phyloP scores from a whole-genome alignment of 2,113 vertebrate genomes.

The Penelope pileata region DNA sequence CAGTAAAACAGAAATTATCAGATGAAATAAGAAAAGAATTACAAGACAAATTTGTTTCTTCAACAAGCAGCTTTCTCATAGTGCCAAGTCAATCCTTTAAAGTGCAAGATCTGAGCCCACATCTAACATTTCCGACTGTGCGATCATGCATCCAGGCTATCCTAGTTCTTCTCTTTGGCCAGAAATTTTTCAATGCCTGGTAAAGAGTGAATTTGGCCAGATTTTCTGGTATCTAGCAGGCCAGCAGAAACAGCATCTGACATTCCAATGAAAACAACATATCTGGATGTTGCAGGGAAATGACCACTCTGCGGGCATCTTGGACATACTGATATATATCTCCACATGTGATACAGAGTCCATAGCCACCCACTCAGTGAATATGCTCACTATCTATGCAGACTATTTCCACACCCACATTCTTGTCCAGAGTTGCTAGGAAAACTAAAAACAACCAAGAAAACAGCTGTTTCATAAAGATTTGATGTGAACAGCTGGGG shows the following conservation, averaged over 20 bases:
- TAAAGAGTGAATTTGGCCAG: background rate
- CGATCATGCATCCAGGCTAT: background rate
- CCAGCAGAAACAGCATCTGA: background rate
- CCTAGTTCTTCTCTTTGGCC: background rate
- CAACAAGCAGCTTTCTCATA: background rate
- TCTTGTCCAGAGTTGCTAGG: background rate
- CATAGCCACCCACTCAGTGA: background rate
- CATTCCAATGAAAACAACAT: conserved; percentile 2
- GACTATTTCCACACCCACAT: background rate
- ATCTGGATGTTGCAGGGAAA: background rate
- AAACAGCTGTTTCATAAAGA: background rate
- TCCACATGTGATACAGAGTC: background rate
- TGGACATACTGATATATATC: background rate
- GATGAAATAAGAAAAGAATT: background rate
- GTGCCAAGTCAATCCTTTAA: background rate
- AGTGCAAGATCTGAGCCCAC: background rate
- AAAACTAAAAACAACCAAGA: background rate
- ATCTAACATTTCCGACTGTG: background rate
- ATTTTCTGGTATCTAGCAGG: background rate
- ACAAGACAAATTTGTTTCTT: background rate
- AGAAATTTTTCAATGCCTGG: background rate
- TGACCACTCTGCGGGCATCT: background rate
- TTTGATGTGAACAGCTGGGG: background rate
- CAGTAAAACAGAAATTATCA: background rate
- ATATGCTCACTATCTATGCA: background rate